Evolutionary conservation across 2,797 vertebrate genomes (phyloP).

Genomic region (Pitangus sulphuratus): DNA sequence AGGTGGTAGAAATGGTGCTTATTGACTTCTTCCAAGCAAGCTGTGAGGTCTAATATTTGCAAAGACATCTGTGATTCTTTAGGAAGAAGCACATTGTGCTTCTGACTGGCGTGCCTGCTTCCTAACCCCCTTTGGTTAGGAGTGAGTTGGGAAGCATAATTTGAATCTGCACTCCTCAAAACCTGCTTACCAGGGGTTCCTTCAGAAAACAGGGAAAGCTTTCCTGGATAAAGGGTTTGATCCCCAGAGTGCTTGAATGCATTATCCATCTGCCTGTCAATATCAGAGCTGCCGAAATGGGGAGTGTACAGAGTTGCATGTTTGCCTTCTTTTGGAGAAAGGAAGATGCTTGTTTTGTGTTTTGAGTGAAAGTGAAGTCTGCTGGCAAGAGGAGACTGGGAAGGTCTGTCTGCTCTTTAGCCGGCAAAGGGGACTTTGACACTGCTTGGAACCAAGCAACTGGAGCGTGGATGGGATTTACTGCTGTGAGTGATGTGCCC

Average conservation of each 20-base stretch:
- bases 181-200: background rate
- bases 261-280: background rate
- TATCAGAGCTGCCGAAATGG: background rate
- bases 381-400: background rate
- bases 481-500: background rate
- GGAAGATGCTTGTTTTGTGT: background rate
- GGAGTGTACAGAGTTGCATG: background rate
- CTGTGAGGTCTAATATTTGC: background rate
- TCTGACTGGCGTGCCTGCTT: background rate
- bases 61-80: background rate
- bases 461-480: rapidly evolving
- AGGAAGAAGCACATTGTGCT: background rate
- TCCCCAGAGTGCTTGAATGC: background rate
- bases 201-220: background rate
- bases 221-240: background rate
- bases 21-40: background rate
- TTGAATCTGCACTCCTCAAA: background rate
- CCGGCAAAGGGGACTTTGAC: background rate
- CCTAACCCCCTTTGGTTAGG: background rate
- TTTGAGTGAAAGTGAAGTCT: background rate
- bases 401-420: background rate
- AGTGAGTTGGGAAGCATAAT: background rate
- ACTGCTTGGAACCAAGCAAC: background rate
- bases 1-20: background rate
- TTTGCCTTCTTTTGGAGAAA: background rate